Base-by-base conservation (phyloP, 2,113 vertebrate species). In the Macrotus californicus region DNA sequence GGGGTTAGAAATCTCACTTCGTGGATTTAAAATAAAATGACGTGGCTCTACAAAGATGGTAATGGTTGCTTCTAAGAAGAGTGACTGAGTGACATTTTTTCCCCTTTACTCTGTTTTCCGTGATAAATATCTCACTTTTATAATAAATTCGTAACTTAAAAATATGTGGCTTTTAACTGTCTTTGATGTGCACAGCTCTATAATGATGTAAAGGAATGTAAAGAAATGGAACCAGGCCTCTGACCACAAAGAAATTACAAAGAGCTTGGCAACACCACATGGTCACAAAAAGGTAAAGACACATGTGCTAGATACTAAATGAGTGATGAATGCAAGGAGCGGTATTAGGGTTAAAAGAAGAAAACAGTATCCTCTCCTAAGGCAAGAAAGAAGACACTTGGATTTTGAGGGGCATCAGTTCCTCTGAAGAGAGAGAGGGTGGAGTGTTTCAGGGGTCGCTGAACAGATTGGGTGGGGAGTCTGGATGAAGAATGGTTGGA, bases 71-170 rank as follows among this genome's bases (percentile, higher is more conserved):
- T 73, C 39, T 84, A 77, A 77, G 34, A 89, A 50, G 48, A 82
- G 19, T 72, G 52, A 87, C 5, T 31, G 70, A 31, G 3, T 76
- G 43, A 73, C 26, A 59, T 72, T 83, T 77, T 92, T 46, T 54
- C 39, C 64, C 11, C 14, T 81, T 82, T 76, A 36, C 14, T 61
- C 54, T 3, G 6, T 93, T 94, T 85, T 64, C 61, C 46, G 43
- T 69, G 46, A 48, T 66, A 80, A 59, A 59, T 81, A 59, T 67
- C 80, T 86, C 36, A 22, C 56, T 70, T 75, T 70, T 80, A 56
- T 64, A 82, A 77, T 41, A 84, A 73, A 7, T 88, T 70, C 48
- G 70, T 84, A 92, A 80, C 36, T 92, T 79, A 48, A 92, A 94
- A 94, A 31, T n/a, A 80, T 77, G 46, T 24, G 73, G 34, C 48